These are phyloP conservation scores for Branchellion lobata DNA, from an alignment of 2,888 invertebrate genomes.

Conservation along the genomic window DNA sequence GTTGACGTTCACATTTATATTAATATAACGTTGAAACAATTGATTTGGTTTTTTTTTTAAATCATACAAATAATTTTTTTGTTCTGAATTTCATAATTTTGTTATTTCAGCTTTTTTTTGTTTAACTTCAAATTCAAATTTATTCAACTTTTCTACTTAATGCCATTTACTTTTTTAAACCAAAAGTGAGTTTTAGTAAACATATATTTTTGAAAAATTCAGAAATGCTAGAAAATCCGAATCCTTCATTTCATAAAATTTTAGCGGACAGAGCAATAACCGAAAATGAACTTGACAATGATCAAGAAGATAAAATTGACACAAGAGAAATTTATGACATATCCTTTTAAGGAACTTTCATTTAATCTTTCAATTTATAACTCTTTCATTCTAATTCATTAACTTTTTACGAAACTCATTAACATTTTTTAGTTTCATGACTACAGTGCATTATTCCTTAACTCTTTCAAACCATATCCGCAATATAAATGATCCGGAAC, in stretches of 20 bases:
- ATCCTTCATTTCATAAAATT: conserved; percentile 2
- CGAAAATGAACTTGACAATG: conserved; percentile 3
- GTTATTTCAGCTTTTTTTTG: too few relatives aligned
- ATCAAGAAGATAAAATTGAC: not conserved
- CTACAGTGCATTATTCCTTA: not conserved
- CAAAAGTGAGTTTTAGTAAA: too few relatives aligned
- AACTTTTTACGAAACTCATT: not conserved
- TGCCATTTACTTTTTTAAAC: too few relatives aligned
- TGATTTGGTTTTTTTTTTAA: too few relatives aligned
- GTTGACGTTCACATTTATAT: not conserved
- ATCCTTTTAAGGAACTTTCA: not conserved
- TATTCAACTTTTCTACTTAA: too few relatives aligned
- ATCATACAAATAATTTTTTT: too few relatives aligned
- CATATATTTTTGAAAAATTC: too few relatives aligned
- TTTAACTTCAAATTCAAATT: too few relatives aligned
- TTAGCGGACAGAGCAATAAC: not conserved
- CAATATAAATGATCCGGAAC: conserved; percentile 23
- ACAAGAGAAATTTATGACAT: conserved; percentile 14
- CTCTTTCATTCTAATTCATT: too few relatives aligned
- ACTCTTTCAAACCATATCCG: not conserved
- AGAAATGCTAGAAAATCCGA: conserved; percentile 9
- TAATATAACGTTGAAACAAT: too few relatives aligned
- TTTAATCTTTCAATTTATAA: not conserved
- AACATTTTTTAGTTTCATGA: not conserved
- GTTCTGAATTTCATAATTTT: too few relatives aligned